These are phyloP conservation scores for Pentamera pediparva DNA, from an alignment of 53 echinoderm and acorn worm species.

Conservation along the genomic window DNA sequence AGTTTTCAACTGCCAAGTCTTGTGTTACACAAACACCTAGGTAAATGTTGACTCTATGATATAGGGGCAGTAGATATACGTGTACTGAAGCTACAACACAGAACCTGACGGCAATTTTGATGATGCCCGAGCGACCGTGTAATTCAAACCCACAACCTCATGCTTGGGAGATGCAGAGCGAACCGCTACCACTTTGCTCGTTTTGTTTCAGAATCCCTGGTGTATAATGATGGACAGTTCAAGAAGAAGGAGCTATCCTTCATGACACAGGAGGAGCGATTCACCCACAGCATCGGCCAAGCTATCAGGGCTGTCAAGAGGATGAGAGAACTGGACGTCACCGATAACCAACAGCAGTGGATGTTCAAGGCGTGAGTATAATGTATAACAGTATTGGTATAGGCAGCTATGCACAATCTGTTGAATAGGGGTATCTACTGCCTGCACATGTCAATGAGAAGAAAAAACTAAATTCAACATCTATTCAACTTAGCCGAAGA, in stretches of 20 bases:
- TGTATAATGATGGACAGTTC: conserved; percentile 73
- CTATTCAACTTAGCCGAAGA: too few relatives aligned
- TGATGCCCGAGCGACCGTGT: too few relatives aligned
- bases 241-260: conserved; percentile 65
- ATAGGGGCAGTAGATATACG: background rate
- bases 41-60: too few relatives aligned
- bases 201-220: conserved; percentile 51
- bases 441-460: too few relatives aligned
- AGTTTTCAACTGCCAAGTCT: too few relatives aligned
- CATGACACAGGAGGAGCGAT: conserved; percentile 73
- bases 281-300: conserved; percentile 63
- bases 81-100: background rate
- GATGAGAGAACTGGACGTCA: conserved; percentile 57
- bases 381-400: too few relatives aligned
- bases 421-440: too few relatives aligned
- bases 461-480: too few relatives aligned
- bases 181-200: background rate
- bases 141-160: too few relatives aligned
- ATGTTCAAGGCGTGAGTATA: conserved; percentile 61
- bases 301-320: conserved; percentile 50
- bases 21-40: too few relatives aligned
- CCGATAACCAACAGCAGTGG: conserved; percentile 52
- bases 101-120: background rate
- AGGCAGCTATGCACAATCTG: too few relatives aligned
- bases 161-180: too few relatives aligned